A percentile compares a stretch with the other conserved stretches of the same genome.
phyloP scores from a whole-genome alignment of 2,797 vertebrate genomes.

The Chiroxiphia lanceolata region DNA sequence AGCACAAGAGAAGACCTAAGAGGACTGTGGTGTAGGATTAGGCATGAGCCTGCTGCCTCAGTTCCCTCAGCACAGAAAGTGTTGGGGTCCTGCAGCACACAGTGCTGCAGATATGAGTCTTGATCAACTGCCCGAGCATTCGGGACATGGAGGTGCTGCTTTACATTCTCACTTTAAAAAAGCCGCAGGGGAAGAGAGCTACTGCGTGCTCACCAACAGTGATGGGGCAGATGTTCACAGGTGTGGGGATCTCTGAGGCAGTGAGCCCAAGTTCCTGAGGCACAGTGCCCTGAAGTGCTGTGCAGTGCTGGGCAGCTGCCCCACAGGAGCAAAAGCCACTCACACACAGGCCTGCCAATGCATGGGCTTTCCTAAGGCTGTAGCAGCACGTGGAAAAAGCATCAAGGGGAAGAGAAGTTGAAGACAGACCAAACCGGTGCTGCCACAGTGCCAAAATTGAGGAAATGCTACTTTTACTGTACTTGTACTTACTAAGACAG shows the following conservation, averaged over 20 bases:
- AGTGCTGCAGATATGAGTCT: accelerated
- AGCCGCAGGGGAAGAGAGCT: background rate
- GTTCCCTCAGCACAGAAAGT: accelerated
- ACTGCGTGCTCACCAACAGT: background rate
- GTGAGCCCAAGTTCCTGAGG: background rate
- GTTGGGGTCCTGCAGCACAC: background rate
- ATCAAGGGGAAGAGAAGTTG: background rate
- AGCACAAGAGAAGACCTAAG: background rate
- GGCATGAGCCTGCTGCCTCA: background rate
- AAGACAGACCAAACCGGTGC: background rate
- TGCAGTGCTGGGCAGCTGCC: background rate
- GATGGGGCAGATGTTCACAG: background rate
- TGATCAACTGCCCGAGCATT: background rate
- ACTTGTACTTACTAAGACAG: slow-evolving; percentile 82
- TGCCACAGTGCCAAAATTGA: background rate
- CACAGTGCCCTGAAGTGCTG: background rate
- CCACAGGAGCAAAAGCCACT: background rate
- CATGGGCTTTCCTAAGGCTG: background rate
- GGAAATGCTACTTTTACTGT: background rate
- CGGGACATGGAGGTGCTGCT: background rate
- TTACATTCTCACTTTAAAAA: background rate
- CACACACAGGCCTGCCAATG: accelerated
- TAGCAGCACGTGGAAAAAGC: background rate
- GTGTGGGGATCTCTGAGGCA: background rate
- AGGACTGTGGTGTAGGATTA: background rate